Evolutionary conservation across 2,888 invertebrate species (phyloP), one percentile per base, ranked within the genome.

Genomic region (Drosophila recens): DNA sequence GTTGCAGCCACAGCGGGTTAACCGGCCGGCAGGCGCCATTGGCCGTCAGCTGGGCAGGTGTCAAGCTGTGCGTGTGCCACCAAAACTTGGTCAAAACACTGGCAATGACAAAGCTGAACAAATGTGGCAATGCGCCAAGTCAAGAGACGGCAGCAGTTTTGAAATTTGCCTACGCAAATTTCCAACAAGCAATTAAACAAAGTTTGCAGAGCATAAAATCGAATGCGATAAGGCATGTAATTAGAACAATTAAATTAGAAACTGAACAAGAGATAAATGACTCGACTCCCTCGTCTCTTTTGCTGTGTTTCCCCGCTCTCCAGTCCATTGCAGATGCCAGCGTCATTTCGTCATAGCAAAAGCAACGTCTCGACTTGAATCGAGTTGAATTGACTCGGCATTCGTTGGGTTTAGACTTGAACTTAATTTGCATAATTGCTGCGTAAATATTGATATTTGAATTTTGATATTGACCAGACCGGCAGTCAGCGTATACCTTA

Each of bases 391-490:
- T 17, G 38, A 23, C 45, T n/a, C 13, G 45, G 13, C 23, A 13
- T 45, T 45, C 45, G 23, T 17, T 27, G 15, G 68, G 62, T n/a
- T 73, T 76, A 67, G 76, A 71, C 80, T 80, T 83, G 80, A 88
- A 82, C 89, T 84, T 88, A 84, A 87, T 86, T 86, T 86, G 86
- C 86, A 86, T 86, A 86, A 86, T 86, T 86, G 86, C 87, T 84
- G 89, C 87, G 89, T 88, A 86, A 86, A 86, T 88, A 86, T 88
- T 86, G 84, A 82, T 86, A 82, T 87, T 84, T 84, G 80, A 87
- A 79, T 84, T 84, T 84, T 84, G 84, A 84, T 84, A 84, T 84
- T 84, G 84, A 84, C 84, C 84, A 80, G 61, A 67, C 58, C 63
- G 78, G 27, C 45, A 64, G 56, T 53, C 72, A 75, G 38, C 58